These are phyloP conservation scores for Orchestia grillus DNA, from an alignment of 1,140 invertebrate genomes.

Conservation along the genomic window DNA sequence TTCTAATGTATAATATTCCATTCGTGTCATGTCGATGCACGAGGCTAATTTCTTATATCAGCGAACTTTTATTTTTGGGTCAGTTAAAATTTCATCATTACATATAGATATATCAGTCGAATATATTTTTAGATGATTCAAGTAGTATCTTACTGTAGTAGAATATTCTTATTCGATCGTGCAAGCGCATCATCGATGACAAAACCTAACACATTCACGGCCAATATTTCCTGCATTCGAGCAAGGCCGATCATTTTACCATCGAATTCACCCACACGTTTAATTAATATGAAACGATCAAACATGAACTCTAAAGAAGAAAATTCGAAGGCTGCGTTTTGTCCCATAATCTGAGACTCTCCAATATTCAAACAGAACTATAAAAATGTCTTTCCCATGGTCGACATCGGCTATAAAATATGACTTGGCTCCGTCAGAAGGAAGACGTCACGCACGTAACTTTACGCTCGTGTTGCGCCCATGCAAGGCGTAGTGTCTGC, in stretches of 20 bases:
- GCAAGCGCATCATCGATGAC: neutral
- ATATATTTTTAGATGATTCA: neutral
- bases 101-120: neutral
- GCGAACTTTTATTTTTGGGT: neutral
- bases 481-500: neutral
- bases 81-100: neutral
- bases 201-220: neutral
- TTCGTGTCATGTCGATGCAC: neutral
- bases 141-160: neutral
- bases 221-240: neutral
- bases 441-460: neutral
- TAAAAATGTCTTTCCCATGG: neutral
- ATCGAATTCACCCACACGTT: neutral
- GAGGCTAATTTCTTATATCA: neutral
- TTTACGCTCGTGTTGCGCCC: neutral
- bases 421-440: neutral
- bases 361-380: neutral
- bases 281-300: neutral
- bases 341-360: neutral
- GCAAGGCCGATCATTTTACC: neutral
- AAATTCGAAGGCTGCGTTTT: neutral
- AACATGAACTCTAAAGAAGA: neutral
- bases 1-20: neutral
- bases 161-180: neutral
- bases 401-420: slow-evolving; percentile 2